Conservation (phyloP, 2,888 invertebrate species). For the Andrena praecox region DNA sequence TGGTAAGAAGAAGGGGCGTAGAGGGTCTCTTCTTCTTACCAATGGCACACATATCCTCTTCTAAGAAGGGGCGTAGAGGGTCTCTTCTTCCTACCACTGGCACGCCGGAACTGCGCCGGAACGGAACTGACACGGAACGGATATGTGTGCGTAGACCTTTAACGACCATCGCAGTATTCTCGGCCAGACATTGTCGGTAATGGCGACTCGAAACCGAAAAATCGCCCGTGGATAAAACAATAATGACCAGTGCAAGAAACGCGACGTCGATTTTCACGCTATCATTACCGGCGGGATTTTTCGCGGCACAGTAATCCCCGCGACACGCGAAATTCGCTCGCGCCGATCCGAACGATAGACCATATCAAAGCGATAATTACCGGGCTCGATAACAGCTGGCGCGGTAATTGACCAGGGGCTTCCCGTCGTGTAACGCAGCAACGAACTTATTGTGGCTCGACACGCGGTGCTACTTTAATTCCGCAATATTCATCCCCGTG, state of each 20-base stretch:
- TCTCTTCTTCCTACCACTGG: too few relatives aligned
- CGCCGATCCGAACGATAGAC: slow-evolving; percentile 30
- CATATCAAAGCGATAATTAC: slow-evolving; percentile 60
- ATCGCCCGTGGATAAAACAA: slow-evolving; percentile 5
- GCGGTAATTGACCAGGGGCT: slow-evolving; percentile 36
- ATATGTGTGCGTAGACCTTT: too few relatives aligned
- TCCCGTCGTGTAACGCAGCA: slow-evolving; percentile 30
- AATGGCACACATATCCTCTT: too few relatives aligned
- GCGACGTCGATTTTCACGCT: not conserved
- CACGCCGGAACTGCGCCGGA: too few relatives aligned
- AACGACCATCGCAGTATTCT: not conserved
- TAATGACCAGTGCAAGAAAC: not conserved
- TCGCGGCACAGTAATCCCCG: not conserved
- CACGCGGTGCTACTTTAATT: slow-evolving; percentile 47
- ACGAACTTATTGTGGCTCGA: slow-evolving; percentile 41
- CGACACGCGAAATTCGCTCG: slow-evolving; percentile 17
- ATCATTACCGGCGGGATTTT: not conserved
- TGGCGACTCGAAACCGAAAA: not conserved
- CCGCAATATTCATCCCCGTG: slow-evolving; percentile 46
- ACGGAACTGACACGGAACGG: too few relatives aligned
- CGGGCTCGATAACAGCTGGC: slow-evolving; percentile 34
- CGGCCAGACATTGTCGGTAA: not conserved
- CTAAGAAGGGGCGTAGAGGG: too few relatives aligned
- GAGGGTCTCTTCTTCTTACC: too few relatives aligned
- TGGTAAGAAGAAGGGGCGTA: too few relatives aligned